These are phyloP conservation scores for Caenorhabditis sp. DNA, from an alignment of 2,888 invertebrate species.

Conservation along the genomic window DNA sequence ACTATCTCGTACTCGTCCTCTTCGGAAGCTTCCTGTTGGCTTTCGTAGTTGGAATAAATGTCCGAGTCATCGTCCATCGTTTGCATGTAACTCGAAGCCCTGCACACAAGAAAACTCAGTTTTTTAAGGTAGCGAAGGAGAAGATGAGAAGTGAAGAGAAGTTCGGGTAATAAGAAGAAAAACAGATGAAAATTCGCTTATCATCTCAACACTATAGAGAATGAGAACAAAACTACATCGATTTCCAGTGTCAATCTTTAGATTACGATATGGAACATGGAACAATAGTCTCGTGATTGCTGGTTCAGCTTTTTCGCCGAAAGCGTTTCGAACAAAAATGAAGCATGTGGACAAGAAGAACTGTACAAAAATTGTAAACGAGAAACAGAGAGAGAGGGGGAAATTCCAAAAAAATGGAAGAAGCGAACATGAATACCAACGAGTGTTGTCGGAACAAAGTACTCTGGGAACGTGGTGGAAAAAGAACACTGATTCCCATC, in stretches of 20 bases:
- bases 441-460: not conserved
- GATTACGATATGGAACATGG: no score
- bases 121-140: slow-evolving; percentile 1
- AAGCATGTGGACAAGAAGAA: not conserved
- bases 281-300: no score
- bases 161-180: not conserved
- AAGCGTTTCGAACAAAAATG: no score
- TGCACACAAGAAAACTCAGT: slow-evolving; percentile 15
- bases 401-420: not conserved
- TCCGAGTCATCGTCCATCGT: slow-evolving; percentile 17
- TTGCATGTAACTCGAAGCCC: not conserved
- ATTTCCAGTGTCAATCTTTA: no score
- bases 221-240: not conserved
- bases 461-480: not conserved
- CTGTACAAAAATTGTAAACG: slow-evolving; percentile 7
- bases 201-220: no score
- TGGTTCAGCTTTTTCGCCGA: slow-evolving; percentile 16
- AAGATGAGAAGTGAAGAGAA: not conserved
- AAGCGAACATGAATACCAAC: not conserved
- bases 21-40: not conserved
- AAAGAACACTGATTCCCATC: not conserved
- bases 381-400: slow-evolving; percentile 28
- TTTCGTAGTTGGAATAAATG: slow-evolving; percentile 6
- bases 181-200: no score
- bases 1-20: slow-evolving; percentile 3